Evolutionary conservation across 2,797 vertebrate species (phyloP), one percentile per base, ranked within the genome.

Genomic region (Lepilemur ruficaudatus): DNA sequence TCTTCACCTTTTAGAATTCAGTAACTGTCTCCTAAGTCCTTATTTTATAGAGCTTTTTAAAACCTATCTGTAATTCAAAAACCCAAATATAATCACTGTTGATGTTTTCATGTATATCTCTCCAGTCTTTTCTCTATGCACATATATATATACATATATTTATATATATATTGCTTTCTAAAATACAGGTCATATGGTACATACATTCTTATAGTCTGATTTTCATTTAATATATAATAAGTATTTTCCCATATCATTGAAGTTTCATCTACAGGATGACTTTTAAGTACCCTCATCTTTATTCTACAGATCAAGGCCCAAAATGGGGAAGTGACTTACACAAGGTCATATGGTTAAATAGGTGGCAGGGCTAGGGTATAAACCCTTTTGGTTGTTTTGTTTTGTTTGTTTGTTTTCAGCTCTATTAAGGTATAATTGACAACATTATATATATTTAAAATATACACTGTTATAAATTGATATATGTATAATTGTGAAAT

Each of bases 1-100:
- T 46, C 95, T 73, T 96, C 50, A 87, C 17, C 76, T 90, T 91
- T 95, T 61, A 82, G 18, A 92, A 95, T 63, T 81, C 35, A 83
- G 38, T 43, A 94, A 95, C 17, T 70, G 72, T 96, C 69, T n/a
- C 55, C 43, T 32, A 90, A 89, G 20, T 57, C 69, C 65, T 90
- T 87, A 87, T 32, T 79, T 75, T n/a, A 61, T 17, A 50, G n/a
- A 94, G 80, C 38, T 90, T 73, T 57, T 23, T 30, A 86, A 95
- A 89, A 92, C 35, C 30, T 61, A 96, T 72, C 63, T 94, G 23
- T 59, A 88, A 84, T 82, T 83, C 7, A 73, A 91, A 79, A 92
- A 35, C 14, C 23, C 55, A 85, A 82, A 89, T 67, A 72, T 59
- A 76, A 83, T 75, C 73, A 91, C 43, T 91, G 7, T 59, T 93